Conservation (phyloP, 92 coral and sea anemone species). For the Bergia sp. region DNA sequence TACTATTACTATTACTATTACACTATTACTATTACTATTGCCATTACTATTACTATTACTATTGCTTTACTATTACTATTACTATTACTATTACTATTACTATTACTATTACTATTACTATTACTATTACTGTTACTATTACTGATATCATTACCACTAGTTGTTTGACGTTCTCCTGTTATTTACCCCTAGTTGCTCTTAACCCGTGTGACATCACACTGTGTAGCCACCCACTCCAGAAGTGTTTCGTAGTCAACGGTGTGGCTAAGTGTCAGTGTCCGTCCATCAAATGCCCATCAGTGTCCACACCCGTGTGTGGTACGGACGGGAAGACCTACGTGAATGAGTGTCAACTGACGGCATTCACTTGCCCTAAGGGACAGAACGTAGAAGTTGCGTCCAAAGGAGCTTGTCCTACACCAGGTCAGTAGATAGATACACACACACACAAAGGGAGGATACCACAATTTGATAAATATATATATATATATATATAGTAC, state of each 20-base stretch:
- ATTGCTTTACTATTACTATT: background rate
- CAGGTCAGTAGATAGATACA: background rate
- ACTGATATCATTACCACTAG: background rate
- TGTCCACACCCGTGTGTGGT: slow-evolving; percentile 68
- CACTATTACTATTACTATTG: too few species aligned
- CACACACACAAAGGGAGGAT: background rate
- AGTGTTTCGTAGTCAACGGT: slow-evolving; percentile 46
- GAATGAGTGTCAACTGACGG: slow-evolving; percentile 53
- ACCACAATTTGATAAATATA: too few species aligned
- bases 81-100: background rate
- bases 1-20: background rate
- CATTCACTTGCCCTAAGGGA: slow-evolving; percentile 39
- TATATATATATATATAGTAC: too few species aligned
- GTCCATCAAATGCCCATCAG: slow-evolving; percentile 36
- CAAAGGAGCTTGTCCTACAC: slow-evolving; percentile 11
- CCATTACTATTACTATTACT: background rate
- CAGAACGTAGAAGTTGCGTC: slow-evolving; percentile 32
- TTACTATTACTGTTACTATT: background rate
- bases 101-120: background rate
- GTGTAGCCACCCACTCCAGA: slow-evolving; percentile 72
- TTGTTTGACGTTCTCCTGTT: background rate
- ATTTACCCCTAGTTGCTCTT: slow-evolving; percentile 7
- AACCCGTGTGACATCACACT: slow-evolving; percentile 51
- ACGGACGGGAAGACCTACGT: slow-evolving; percentile 76
- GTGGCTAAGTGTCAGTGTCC: slow-evolving; percentile 64